These are phyloP conservation scores for Galerucella nymphaeae DNA, from an alignment of 2,888 invertebrate species.

Conservation along the genomic window DNA sequence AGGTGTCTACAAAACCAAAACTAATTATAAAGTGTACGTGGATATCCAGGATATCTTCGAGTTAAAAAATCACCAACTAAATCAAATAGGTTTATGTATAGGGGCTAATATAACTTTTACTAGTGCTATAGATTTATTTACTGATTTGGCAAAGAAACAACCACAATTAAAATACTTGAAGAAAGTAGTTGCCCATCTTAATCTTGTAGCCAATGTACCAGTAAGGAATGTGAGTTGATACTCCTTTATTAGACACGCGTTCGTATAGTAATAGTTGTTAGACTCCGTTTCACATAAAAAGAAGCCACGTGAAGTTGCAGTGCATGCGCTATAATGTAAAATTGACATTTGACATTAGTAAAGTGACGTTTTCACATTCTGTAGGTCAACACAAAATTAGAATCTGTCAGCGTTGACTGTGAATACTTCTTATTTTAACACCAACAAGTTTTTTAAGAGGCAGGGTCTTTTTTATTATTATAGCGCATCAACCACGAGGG, in stretches of 20 bases:
- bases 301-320: too few relatives aligned
- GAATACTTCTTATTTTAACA: too few relatives aligned
- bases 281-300: too few relatives aligned
- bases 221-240: constrained; percentile 62
- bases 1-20: constrained; percentile 56
- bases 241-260: background rate
- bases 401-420: too few relatives aligned
- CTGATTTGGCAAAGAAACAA: constrained; percentile 60
- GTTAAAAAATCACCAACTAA: constrained; percentile 64
- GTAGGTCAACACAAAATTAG: too few relatives aligned
- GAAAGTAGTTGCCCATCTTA: constrained; percentile 72
- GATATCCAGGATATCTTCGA: constrained; percentile 72
- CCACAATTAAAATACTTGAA: constrained; percentile 70
- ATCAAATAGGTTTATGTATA: constrained; percentile 67
- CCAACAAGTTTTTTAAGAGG: too few relatives aligned
- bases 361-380: too few relatives aligned
- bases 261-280: too few relatives aligned
- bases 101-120: constrained; percentile 72
- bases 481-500: too few relatives aligned
- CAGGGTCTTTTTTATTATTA: too few relatives aligned
- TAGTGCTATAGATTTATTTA: constrained; percentile 68
- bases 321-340: too few relatives aligned
- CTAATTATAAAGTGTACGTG: constrained; percentile 69
- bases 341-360: too few relatives aligned
- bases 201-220: constrained; percentile 76